Base-by-base conservation (phyloP, 2,888 invertebrate species). In the Brenthis daphne region DNA sequence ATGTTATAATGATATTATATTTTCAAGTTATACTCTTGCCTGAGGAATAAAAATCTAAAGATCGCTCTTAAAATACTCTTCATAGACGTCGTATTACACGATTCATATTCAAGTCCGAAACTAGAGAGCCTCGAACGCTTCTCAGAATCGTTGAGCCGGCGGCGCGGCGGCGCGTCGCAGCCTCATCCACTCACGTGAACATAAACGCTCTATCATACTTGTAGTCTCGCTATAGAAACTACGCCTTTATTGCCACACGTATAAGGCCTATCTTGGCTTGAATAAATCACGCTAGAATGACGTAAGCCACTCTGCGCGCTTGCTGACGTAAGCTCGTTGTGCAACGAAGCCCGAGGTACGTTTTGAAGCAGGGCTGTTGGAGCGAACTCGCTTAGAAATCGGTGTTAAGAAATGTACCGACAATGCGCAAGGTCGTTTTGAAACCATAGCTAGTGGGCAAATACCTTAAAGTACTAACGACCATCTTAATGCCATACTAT, bases 251-350 rank as follows among this genome's bases (percentile, higher is more conserved):
- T 70, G 51, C 73, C 65, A 74, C 76, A 75, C 76, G 68, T 80
- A 77, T 84, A 90, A 81, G 87, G 79, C 82, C 86, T 78, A 89
- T 83, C 76, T 87, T 90, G 72, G 84, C 81, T 77, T 82, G 87
- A 73, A 77, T 74, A 76, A 82, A 80, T 63, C 81, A 85, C 86
- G 88, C 88, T 85, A 82, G 85, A 86, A 87, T 92, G 92, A 92
- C 92, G 92, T 92, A 92, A 92, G 89, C 89, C 87, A 87, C 88
- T 87, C 81, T 83, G 87, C 86, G 84, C 85, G 90, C 85, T 86
- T 84, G 92, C 92, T 92, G 92, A 92, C 92, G 92, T 92, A 92
- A 92, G 92, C 92, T 88, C 86, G 92, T 92, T 92, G 92, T 92
- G 92, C 92, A 92, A 92, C 89, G 86, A 80, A 89, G 89, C 89